A percentile compares a stretch with the other conserved stretches of the same genome.
Evolutionary conservation across 2,888 invertebrate species (phyloP).

Genomic region (Drosophila affinis): DNA sequence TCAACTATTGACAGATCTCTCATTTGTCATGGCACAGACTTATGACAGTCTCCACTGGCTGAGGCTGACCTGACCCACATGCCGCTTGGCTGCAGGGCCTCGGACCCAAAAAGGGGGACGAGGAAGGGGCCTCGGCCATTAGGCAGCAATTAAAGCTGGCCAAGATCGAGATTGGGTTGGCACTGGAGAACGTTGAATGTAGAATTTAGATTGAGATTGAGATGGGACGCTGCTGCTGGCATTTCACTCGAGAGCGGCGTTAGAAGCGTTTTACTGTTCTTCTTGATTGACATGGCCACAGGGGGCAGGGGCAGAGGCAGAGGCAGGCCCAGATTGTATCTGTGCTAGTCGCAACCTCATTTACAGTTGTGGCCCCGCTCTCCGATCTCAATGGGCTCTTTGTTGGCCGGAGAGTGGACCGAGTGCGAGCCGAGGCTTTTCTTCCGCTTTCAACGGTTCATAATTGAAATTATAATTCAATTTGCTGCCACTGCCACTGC

Average conservation of each 20-base stretch:
- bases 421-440: slow-evolving; percentile 45
- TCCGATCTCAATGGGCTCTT: slow-evolving; percentile 65
- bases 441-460: slow-evolving; percentile 78
- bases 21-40: slow-evolving; percentile 25
- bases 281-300: slow-evolving; percentile 72
- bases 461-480: slow-evolving; percentile 80
- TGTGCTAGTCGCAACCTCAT: slow-evolving; percentile 64
- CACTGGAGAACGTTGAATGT: slow-evolving; percentile 10
- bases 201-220: slow-evolving; percentile 16
- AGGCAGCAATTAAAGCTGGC: slow-evolving; percentile 62
- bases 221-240: slow-evolving; percentile 8
- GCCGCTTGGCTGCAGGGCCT: slow-evolving; percentile 27
- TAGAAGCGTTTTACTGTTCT: slow-evolving; percentile 68
- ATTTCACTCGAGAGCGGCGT: slow-evolving; percentile 28
- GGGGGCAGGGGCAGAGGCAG: background rate
- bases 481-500: slow-evolving; percentile 44
- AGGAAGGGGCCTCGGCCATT: slow-evolving; percentile 44
- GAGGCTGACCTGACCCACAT: slow-evolving; percentile 64
- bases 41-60: slow-evolving; percentile 27
- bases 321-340: slow-evolving; percentile 22
- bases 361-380: slow-evolving; percentile 61
- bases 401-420: slow-evolving; percentile 41
- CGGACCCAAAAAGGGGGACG: background rate
- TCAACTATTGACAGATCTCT: slow-evolving; percentile 46
- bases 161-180: slow-evolving; percentile 52